phyloP scores from a whole-genome alignment of 1,140 invertebrate genomes.

The Drosophila insularis region DNA sequence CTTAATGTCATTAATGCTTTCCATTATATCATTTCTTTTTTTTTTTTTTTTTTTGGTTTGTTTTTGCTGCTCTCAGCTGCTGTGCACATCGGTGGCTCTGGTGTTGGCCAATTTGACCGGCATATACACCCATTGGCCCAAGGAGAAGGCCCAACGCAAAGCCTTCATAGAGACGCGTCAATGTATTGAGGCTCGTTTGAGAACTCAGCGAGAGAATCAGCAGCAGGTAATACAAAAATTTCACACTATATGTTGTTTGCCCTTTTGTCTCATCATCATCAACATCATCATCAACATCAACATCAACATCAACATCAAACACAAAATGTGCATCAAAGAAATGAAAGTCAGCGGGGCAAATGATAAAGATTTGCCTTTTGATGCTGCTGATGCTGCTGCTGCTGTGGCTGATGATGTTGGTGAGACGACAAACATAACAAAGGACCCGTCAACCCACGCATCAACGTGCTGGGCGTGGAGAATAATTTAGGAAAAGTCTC shows the following conservation, averaged over 20 bases:
- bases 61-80: constrained; percentile 83
- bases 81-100: constrained; percentile 88
- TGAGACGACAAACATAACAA: constrained; percentile 6
- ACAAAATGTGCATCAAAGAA: constrained; percentile 20
- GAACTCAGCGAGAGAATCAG: constrained; percentile 96
- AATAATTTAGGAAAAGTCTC: constrained; percentile 1
- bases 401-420: background rate
- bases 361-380: constrained; percentile 30
- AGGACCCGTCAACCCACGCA: background rate
- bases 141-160: constrained; percentile 94
- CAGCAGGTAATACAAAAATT: constrained; percentile 90
- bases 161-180: constrained; percentile 97
- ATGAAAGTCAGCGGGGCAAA: constrained; percentile 30
- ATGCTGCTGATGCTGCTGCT: background rate
- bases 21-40: constrained; percentile 11
- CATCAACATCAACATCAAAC: background rate
- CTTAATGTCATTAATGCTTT: constrained; percentile 56
- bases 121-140: constrained; percentile 95
- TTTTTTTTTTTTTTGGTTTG: background rate
- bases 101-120: constrained; percentile 93
- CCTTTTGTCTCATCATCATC: background rate
- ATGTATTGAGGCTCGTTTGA: constrained; percentile 95
- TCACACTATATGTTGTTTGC: constrained; percentile 24
- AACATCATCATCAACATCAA: background rate
- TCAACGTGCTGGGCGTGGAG: background rate